Evolutionary conservation across 2,113 vertebrate species (phyloP), one percentile per base, ranked within the genome.

Genomic region (Theropithecus gelada): DNA sequence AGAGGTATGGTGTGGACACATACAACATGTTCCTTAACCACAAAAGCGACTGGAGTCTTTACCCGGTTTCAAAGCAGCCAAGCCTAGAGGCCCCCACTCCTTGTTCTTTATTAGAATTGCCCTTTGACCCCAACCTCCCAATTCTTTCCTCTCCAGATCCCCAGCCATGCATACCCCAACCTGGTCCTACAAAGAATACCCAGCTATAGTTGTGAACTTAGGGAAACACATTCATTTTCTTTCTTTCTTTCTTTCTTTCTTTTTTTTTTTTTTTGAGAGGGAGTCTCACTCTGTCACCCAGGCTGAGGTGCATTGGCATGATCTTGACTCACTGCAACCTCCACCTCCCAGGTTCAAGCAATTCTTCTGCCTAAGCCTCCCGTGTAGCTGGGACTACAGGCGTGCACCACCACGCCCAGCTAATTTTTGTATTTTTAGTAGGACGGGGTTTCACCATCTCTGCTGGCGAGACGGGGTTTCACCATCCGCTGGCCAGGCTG

Each of bases 1-100:
- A 73, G 48, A 35, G 22, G 7, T 14, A 4, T 1, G 0, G 0
- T 9, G 52, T 73, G 68, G 32, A 64, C 52, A 61, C 11, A 79
- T 13, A 52, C 35, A 57, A 22, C 25, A 5, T 32, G 40, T 13
- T 45, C 75, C 40, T 96, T 40, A 72, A 40, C 23, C 13, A 3
- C 22, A 17, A 61, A 23, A 6, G 81, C 18, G 61, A 30, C 32
- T 13, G 11, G 50, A 35, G 25, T 7, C 78, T 96, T 38, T 18
- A 8, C 16, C 48, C 55, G 40, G 17, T 72, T 90, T 85, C 87
- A 70, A 59, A 84, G 87, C 64, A 61, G 83, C 43, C 35, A 22
- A 70, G 80, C 23, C 82, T 43, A 2, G 30, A 45, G 48, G n/a
- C 23, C 16, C 13, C n/a, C n/a, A 18, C 22, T 11, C 35, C 20